phyloP scores from a whole-genome alignment of 2,888 invertebrate genomes.

The Pollenia labialis region DNA sequence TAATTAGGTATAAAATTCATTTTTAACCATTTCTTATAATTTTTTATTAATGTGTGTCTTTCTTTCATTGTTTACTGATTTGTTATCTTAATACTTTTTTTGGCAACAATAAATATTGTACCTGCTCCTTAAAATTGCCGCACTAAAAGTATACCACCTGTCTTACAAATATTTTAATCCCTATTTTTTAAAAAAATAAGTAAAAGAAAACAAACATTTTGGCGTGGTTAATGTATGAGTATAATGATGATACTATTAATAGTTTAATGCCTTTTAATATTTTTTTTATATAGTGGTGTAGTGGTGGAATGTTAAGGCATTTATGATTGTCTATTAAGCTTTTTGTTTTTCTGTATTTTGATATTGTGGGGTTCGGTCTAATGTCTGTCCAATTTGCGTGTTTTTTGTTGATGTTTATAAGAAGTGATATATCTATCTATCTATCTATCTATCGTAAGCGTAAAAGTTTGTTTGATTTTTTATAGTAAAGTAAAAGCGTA shows the following conservation, averaged over 20 bases:
- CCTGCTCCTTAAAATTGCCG: slow-evolving; percentile 1
- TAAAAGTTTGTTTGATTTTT: slow-evolving; percentile 41
- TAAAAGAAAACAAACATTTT: slow-evolving; percentile 17
- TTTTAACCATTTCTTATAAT: not conserved
- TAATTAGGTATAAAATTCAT: not conserved
- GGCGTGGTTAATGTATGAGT: not conserved
- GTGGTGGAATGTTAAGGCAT: slow-evolving; percentile 22
- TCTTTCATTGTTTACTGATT: not conserved
- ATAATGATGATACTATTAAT: slow-evolving; percentile 5
- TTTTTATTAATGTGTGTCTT: slow-evolving; percentile 5
- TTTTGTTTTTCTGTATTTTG: slow-evolving; percentile 13
- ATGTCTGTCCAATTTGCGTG: slow-evolving; percentile 39
- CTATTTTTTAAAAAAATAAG: slow-evolving; percentile 17
- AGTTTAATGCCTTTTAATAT: slow-evolving; percentile 45
- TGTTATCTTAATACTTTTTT: slow-evolving; percentile 7
- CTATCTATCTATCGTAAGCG: not conserved
- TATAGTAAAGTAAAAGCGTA: slow-evolving; percentile 22
- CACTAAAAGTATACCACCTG: not conserved
- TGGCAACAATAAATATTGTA: too few species aligned
- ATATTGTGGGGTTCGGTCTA: slow-evolving; percentile 38
- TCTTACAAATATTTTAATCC: slow-evolving; percentile 2
- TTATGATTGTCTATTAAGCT: slow-evolving; percentile 41
- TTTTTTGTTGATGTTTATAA: slow-evolving; percentile 28
- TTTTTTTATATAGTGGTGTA: not conserved
- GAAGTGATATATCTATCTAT: slow-evolving; percentile 5